A percentile compares a stretch with the other conserved stretches of the same genome.
These are phyloP conservation scores for Lasioglossum figueresi DNA, from an alignment of 2,888 invertebrate species.

Conservation along the genomic window DNA sequence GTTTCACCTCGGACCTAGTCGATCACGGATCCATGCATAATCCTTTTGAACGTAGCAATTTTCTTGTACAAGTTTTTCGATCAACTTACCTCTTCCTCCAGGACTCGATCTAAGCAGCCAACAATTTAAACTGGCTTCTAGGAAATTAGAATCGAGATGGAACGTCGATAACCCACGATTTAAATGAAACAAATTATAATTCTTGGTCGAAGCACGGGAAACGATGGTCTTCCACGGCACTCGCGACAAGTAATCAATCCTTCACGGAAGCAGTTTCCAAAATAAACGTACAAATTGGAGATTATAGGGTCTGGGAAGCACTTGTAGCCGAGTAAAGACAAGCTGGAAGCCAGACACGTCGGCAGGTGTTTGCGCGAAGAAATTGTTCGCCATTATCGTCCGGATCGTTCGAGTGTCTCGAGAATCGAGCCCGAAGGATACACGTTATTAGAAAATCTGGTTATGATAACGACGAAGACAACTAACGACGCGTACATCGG, in stretches of 20 bases:
- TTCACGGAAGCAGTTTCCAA: neutral
- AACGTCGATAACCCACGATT: neutral
- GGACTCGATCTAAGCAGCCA: neutral
- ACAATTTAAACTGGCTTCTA: neutral
- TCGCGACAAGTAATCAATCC: neutral
- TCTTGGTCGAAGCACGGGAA: neutral
- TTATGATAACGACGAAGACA: slow-evolving; percentile 2
- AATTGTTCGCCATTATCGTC: slow-evolving; percentile 1
- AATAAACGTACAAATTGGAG: neutral
- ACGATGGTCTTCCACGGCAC: neutral
- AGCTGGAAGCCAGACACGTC: neutral
- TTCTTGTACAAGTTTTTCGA: neutral
- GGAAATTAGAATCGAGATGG: neutral
- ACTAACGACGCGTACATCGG: neutral
- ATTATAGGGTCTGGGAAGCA: neutral
- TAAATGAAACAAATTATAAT: neutral
- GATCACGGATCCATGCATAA: neutral
- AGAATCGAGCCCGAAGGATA: neutral
- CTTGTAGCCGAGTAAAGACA: neutral
- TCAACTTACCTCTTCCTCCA: neutral
- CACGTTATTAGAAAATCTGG: slow-evolving; percentile 10
- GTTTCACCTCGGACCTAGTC: neutral
- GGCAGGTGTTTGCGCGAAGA: neutral
- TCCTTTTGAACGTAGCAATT: neutral
- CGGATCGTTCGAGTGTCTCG: neutral